These are phyloP conservation scores for Sympetrum striolatum DNA, from an alignment of 2,888 invertebrate genomes.

Conservation along the genomic window DNA sequence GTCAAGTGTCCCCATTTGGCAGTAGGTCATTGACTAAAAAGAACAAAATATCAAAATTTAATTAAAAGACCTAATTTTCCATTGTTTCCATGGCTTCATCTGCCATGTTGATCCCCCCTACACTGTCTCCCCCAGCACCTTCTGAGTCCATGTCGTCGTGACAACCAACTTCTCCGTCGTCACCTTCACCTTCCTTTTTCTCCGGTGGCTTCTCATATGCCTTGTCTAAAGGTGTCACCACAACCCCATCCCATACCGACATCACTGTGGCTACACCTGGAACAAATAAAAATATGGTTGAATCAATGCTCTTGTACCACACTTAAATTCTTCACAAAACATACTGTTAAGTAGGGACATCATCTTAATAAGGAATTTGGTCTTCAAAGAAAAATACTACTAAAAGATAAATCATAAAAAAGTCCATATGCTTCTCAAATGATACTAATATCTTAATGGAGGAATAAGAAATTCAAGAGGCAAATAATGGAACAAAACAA, in stretches of 20 bases:
- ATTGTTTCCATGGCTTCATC: slow-evolving; percentile 66
- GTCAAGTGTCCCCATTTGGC: not conserved
- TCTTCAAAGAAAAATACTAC: too few relatives aligned
- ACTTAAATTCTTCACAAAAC: not conserved
- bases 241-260: slow-evolving; percentile 96
- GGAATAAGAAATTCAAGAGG: too few relatives aligned
- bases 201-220: slow-evolving; percentile 87
- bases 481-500: too few relatives aligned
- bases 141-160: slow-evolving; percentile 70
- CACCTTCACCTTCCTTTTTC: slow-evolving; percentile 75
- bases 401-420: too few relatives aligned
- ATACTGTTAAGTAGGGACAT: too few relatives aligned
- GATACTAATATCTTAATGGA: too few relatives aligned
- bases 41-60: not conserved
- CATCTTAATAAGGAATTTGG: too few relatives aligned
- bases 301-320: not conserved
- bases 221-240: slow-evolving; percentile 92
- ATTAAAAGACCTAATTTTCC: slow-evolving; percentile 51
- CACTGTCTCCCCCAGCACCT: slow-evolving; percentile 56
- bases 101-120: slow-evolving; percentile 14
- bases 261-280: slow-evolving; percentile 80
- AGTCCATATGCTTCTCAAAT: too few relatives aligned
- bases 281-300: slow-evolving; percentile 44
- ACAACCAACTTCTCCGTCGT: slow-evolving; percentile 53
- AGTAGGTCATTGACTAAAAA: not conserved